Conservation (phyloP, 2,888 invertebrate genomes). For the Hypolimnas misippus region DNA sequence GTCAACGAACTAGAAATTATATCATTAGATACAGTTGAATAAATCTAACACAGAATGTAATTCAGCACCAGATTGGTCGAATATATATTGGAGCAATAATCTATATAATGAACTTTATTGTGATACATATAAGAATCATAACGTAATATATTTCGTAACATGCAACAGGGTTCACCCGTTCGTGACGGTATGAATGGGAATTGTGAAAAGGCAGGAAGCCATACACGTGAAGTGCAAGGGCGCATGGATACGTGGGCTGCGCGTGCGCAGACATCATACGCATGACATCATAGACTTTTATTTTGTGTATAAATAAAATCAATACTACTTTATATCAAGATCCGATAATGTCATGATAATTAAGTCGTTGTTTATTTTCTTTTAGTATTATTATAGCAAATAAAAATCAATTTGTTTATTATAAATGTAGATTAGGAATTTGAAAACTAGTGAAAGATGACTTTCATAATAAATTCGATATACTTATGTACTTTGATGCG, state of each 20-base stretch:
- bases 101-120: neutral
- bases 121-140: slow-evolving; percentile 7
- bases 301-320: slow-evolving; percentile 24
- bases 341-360: no score
- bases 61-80: neutral
- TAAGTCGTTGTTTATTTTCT: no score
- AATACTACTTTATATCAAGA: no score
- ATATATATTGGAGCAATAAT: neutral
- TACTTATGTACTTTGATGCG: no score
- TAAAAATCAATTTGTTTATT: neutral
- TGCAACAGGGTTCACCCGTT: slow-evolving; percentile 29
- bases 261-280: slow-evolving; percentile 15
- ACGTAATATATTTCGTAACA: slow-evolving; percentile 7
- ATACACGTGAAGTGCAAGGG: slow-evolving; percentile 51
- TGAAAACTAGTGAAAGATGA: neutral
- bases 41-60: slow-evolving; percentile 19
- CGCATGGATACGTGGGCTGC: slow-evolving; percentile 38
- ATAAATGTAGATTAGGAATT: neutral
- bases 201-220: slow-evolving; percentile 48
- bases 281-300: slow-evolving; percentile 30
- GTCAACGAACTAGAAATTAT: neutral
- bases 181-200: slow-evolving; percentile 49
- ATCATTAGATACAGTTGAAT: slow-evolving; percentile 9
- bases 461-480: neutral
- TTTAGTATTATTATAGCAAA: neutral